Evolutionary conservation across 2,888 invertebrate genomes (phyloP).

Genomic region (Biston stratarius): DNA sequence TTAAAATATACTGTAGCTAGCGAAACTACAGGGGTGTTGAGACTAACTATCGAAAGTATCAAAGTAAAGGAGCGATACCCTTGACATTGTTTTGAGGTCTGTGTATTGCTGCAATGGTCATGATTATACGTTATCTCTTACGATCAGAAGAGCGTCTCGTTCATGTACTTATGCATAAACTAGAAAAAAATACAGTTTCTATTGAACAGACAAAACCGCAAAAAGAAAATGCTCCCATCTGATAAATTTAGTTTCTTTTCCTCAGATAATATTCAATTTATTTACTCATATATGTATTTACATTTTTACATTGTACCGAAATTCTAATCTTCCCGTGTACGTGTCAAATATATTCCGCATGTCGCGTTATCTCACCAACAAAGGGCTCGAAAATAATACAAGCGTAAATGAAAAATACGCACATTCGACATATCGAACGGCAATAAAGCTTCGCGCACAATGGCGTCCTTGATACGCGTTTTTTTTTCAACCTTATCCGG

Average conservation of each 20-base stretch:
- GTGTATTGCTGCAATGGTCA: too few relatives aligned
- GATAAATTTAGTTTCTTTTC: neutral
- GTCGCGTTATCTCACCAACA: constrained; percentile 27
- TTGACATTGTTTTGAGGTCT: too few relatives aligned
- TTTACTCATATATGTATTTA: neutral
- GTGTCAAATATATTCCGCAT: constrained; percentile 19
- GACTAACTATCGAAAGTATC: too few relatives aligned
- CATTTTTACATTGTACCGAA: constrained; percentile 7
- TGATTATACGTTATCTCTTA: too few relatives aligned
- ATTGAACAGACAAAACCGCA: too few relatives aligned
- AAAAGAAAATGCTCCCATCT: too few relatives aligned
- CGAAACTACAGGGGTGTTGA: too few relatives aligned
- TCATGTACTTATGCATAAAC: too few relatives aligned
- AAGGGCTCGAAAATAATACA: constrained; percentile 28
- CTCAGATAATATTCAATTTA: neutral
- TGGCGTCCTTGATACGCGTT: constrained; percentile 22
- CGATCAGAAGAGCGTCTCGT: too few relatives aligned
- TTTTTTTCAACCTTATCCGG: constrained; percentile 23
- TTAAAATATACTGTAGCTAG: too few relatives aligned
- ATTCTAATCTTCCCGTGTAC: constrained; percentile 21
- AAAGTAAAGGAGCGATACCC: too few relatives aligned
- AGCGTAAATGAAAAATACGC: constrained; percentile 37
- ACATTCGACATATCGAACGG: constrained; percentile 37
- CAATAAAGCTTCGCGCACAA: constrained; percentile 34
- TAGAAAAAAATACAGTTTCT: too few relatives aligned